Evolutionary conservation across 2,888 invertebrate species (phyloP).

Genomic region (Zeuzera pyrina): DNA sequence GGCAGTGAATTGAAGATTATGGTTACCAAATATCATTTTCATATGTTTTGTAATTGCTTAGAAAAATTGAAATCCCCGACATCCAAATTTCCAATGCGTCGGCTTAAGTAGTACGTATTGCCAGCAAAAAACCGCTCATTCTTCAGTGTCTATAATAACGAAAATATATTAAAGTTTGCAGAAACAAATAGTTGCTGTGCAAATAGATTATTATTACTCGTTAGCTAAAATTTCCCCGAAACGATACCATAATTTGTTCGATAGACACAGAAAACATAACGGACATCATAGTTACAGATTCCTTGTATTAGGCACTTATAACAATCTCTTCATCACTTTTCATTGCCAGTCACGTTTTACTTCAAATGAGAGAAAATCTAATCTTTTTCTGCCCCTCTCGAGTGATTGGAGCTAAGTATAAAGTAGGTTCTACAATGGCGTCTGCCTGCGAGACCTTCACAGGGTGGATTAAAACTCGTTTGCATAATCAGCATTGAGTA

Average conservation of each 20-base stretch:
- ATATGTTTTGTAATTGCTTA: no score
- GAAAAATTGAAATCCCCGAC: no score
- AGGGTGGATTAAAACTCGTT: slow-evolving; percentile 46
- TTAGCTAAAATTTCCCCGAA: slow-evolving; percentile 25
- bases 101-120: no score
- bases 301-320: slow-evolving; percentile 28
- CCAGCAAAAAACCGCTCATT: no score
- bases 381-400: slow-evolving; percentile 45
- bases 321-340: slow-evolving; percentile 47
- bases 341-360: slow-evolving; percentile 47
- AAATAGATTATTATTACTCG: no score
- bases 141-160: no score
- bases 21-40: no score
- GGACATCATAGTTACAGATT: slow-evolving; percentile 41
- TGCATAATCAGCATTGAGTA: slow-evolving; percentile 41
- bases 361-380: slow-evolving; percentile 59
- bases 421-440: slow-evolving; percentile 36
- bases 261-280: slow-evolving; percentile 45
- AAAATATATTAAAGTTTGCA: no score
- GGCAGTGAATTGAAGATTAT: no score
- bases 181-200: no score
- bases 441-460: slow-evolving; percentile 39
- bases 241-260: slow-evolving; percentile 39
- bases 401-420: slow-evolving; percentile 46
- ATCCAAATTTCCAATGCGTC: no score